Evolutionary conservation across 2,888 invertebrate genomes (phyloP).

Genomic region (Trimorus sp.): DNA sequence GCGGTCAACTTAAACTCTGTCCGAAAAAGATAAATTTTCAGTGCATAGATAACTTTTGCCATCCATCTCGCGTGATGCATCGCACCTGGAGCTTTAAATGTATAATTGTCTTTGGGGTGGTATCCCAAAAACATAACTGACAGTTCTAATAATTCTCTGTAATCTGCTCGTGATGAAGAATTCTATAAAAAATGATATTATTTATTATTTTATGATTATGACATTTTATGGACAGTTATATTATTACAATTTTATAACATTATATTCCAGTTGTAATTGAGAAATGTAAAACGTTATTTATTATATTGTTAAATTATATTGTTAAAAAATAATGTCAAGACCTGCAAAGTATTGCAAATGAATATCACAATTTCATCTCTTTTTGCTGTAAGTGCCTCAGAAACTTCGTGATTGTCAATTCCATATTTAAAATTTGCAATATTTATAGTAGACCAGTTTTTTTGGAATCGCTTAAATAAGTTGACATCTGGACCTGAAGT

Average conservation of each 20-base stretch:
- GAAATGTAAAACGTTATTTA: no score
- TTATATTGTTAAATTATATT: no score
- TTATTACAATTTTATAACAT: no score
- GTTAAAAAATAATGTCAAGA: no score
- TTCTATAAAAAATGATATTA: constrained; percentile 11
- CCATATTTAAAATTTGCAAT: not conserved
- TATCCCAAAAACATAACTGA: constrained; percentile 24
- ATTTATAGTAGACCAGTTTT: constrained; percentile 2
- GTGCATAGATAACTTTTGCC: constrained; percentile 14
- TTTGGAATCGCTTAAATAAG: constrained; percentile 10
- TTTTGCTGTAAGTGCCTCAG: not conserved
- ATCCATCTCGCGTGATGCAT: constrained; percentile 35
- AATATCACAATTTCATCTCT: constrained; percentile 17
- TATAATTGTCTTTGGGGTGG: constrained; percentile 15
- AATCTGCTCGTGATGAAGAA: constrained; percentile 10
- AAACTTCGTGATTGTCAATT: not conserved
- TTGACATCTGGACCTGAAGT: constrained; percentile 1
- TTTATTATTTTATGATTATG: no score
- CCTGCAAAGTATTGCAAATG: no score
- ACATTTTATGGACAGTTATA: no score
- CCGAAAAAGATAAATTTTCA: no score
- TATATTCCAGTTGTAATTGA: no score
- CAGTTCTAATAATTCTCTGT: constrained; percentile 16
- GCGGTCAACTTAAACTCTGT: no score
- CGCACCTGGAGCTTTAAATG: constrained; percentile 11